Evolutionary conservation across 2,113 vertebrate species (phyloP), one percentile per base, ranked within the genome.

Genomic region (Abramis brama): DNA sequence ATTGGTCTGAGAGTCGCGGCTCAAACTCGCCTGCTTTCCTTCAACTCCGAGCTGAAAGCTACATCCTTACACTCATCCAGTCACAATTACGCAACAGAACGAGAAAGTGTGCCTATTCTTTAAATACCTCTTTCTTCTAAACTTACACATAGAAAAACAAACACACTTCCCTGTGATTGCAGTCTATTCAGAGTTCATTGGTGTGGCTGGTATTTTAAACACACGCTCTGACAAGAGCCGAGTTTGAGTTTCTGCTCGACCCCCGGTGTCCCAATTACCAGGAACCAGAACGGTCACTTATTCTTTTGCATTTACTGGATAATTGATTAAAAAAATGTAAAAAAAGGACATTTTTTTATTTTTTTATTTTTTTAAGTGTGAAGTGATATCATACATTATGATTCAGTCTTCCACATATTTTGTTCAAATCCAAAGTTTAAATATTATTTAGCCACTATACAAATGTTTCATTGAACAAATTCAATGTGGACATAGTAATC

Each of bases 1-100:
- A 52, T n/a, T 43, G 21, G 1, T 66, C 45, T 39, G 5, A 33
- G 80, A 88, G 74, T 64, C 3, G 4, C 33, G 33, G 33, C 33
- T 33, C 30, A 33, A 33, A 33, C 30, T 33, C 83, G 57, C 45
- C 84, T 47, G 15, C 7, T 33, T 15, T 71, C 47, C 75, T 78
- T 11, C 64, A 71, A 30, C 36, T 47, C 43, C 30, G 60, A 68
- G 55, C 80, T 84, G 59, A 83, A 82, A 83, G 79, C 84, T 76
- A 79, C 80, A 88, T 88, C 81, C 19, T 25, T 50, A 85, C 84
- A 30, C 81, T 82, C 59, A 50, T 50, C 86, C 84, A n/a, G 75
- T 82, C 64, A 50, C 85, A 45, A 8, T 70, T 39, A 43, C 30
- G 11, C 19, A 45, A 43, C 57, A 64, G 30, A 30, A 21, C 2